A percentile compares a stretch with the other conserved stretches of the same genome.
Evolutionary conservation across 2,888 invertebrate genomes (phyloP).

Genomic region (Aradus depressus): DNA sequence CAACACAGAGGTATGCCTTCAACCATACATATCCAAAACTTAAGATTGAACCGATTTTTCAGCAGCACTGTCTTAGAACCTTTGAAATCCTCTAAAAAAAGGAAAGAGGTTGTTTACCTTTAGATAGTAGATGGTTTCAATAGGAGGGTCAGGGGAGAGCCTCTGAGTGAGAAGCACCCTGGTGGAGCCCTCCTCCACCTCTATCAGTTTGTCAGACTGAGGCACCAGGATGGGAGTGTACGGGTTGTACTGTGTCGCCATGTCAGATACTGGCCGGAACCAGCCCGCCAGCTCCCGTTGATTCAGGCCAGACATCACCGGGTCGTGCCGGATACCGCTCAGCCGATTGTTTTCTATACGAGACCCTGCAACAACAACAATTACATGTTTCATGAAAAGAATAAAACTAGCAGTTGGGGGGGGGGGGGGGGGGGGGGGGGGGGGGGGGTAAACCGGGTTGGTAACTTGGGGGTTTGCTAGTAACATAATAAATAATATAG

Average conservation of each 20-base stretch:
- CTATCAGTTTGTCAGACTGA: slow-evolving; percentile 33
- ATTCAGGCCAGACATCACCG: slow-evolving; percentile 67
- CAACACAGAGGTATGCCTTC: background rate
- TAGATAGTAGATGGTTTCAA: slow-evolving; percentile 35
- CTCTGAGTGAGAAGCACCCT: slow-evolving; percentile 68
- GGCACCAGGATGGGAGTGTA: slow-evolving; percentile 67
- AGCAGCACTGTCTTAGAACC: background rate
- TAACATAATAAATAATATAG: too few relatives aligned
- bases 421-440: too few relatives aligned
- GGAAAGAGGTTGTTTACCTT: slow-evolving; percentile 33
- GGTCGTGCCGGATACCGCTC: slow-evolving; percentile 87
- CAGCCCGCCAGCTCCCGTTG: slow-evolving; percentile 89
- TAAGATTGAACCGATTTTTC: background rate
- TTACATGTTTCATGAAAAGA: too few relatives aligned
- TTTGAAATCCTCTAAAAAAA: too few relatives aligned
- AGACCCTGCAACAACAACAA: slow-evolving; percentile 49
- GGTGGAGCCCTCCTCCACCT: slow-evolving; percentile 51
- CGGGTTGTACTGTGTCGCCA: slow-evolving; percentile 53
- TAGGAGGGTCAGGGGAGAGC: slow-evolving; percentile 44
- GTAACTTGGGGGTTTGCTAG: too few relatives aligned
- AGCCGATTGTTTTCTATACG: slow-evolving; percentile 69
- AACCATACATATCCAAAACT: background rate
- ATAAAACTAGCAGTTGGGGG: too few relatives aligned
- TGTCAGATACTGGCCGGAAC: slow-evolving; percentile 62
- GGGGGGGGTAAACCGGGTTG: too few relatives aligned